Evolutionary conservation across 2,797 vertebrate genomes (phyloP), one percentile per base, ranked within the genome.

Genomic region (Percopsis omiscomaycus): DNA sequence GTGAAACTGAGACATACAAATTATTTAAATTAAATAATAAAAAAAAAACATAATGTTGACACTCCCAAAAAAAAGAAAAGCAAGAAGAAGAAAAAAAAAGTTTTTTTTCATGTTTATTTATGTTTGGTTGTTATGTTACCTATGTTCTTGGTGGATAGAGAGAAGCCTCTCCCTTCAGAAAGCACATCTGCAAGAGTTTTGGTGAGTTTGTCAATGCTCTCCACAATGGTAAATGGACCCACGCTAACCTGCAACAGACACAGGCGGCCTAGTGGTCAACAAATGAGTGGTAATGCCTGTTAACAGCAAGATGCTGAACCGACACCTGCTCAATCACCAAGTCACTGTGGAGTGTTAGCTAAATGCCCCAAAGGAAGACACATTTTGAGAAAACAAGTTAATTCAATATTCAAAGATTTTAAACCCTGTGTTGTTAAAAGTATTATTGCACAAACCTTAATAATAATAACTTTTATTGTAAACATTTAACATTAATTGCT

Each of bases 111-210:
- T 29, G 16, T 32, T 0, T 14, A 45, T 3, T 2, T n/a, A 46
- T 2, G 45, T 9, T 55, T 55, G 6, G 32, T 37, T 37, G 32
- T 66, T 29, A 50, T 15, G 55, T 86, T 86, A 93, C 93, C 91
- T 71, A 94, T 92, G 64, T 93, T 93, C 70, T 88, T 91, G 44
- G 92, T 93, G 52, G 89, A 91, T 72, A 93, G 82, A 5, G 72
- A 80, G 70, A 93, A 92, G 71, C 55, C 82, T 82, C 77, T 87
- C 30, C 59, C 71, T 53, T 89, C 84, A 30, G 54, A n/a, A 62
- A 93, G 59, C 4, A 82, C 50, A 74, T 91, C 89, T 52, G 93
- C 89, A 62, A 94, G 84, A 47, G 70, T 77, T 78, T 89, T 89
- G 6, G 86, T 86, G 55, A 94, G 82, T 69, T 47, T 80, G 73